phyloP scores from a whole-genome alignment of 2,888 invertebrate genomes.

The Apocheima hispidaria region DNA sequence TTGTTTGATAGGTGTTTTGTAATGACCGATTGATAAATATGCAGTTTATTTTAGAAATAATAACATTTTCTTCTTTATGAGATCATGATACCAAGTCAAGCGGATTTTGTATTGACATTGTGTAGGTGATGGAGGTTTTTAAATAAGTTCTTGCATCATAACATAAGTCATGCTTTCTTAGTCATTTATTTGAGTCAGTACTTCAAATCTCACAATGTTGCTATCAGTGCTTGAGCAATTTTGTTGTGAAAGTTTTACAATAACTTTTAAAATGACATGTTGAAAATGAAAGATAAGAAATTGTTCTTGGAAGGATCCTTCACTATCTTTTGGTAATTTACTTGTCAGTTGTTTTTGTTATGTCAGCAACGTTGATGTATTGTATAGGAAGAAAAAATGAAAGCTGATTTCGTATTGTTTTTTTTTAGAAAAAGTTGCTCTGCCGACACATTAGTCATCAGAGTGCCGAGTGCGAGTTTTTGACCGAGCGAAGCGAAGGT shows the following conservation, averaged over 20 bases:
- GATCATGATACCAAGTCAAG: neutral
- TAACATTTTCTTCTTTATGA: neutral
- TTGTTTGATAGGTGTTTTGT: slow-evolving; percentile 14
- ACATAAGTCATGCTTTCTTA: slow-evolving; percentile 18
- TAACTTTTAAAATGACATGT: slow-evolving; percentile 17
- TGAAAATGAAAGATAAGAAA: slow-evolving; percentile 17
- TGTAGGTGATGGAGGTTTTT: slow-evolving; percentile 6
- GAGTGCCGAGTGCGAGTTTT: too few species aligned
- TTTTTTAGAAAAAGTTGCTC: too few species aligned
- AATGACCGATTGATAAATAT: slow-evolving; percentile 6
- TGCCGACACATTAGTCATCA: too few species aligned
- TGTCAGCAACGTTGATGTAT: slow-evolving; percentile 7
- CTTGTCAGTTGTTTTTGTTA: slow-evolving; percentile 7
- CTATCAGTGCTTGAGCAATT: slow-evolving; percentile 20
- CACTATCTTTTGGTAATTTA: slow-evolving; percentile 2
- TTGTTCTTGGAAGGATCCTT: slow-evolving; percentile 13
- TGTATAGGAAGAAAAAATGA: neutral
- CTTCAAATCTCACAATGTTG: slow-evolving; percentile 19
- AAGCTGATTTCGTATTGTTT: too few species aligned
- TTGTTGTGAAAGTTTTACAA: slow-evolving; percentile 22
- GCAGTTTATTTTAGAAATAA: too few species aligned
- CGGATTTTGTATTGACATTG: slow-evolving; percentile 7
- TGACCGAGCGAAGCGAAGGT: too few species aligned
- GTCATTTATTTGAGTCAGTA: slow-evolving; percentile 24
- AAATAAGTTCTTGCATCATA: slow-evolving; percentile 10